Percentiles rank a stretch among this genome's conserved stretches.
Evolutionary conservation across 2,113 vertebrate genomes (phyloP).

Genomic region (Lates calcarifer): DNA sequence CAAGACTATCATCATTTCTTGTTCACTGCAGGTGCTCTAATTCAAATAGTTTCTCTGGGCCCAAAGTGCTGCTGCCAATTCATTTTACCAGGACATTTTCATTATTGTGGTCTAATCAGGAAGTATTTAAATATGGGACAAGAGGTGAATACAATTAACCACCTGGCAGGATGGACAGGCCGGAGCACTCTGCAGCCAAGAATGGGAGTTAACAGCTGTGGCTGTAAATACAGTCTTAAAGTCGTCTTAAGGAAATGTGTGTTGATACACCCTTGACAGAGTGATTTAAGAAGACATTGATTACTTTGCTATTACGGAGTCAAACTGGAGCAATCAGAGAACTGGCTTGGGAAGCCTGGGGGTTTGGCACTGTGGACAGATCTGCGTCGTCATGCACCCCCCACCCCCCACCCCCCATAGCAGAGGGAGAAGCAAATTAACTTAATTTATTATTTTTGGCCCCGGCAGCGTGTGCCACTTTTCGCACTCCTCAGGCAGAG

Average conservation of each 20-base stretch:
- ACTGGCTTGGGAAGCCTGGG: constrained; percentile 51
- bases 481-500: constrained; percentile 67
- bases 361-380: constrained; percentile 69
- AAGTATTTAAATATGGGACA: constrained; percentile 18
- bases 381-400: constrained; percentile 42
- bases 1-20: background rate
- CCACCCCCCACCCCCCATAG: constrained; percentile 41
- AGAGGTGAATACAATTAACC: constrained; percentile 16
- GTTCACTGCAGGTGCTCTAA: background rate
- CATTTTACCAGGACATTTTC: background rate
- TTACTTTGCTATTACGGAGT: constrained; percentile 53
- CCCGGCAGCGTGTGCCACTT: constrained; percentile 57
- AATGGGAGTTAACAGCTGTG: background rate
- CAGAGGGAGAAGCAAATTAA: constrained; percentile 74
- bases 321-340: constrained; percentile 62
- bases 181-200: background rate
- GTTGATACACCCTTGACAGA: constrained; percentile 24
- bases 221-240: constrained; percentile 24
- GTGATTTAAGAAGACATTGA: constrained; percentile 67
- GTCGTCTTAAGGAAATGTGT: constrained; percentile 16
- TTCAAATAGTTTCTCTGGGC: background rate
- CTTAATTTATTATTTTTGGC: constrained; percentile 84
- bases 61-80: background rate
- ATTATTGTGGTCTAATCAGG: background rate
- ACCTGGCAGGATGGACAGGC: constrained; percentile 13